Evolutionary conservation across 2,888 invertebrate genomes (phyloP).

Genomic region (Dynastes grantii): DNA sequence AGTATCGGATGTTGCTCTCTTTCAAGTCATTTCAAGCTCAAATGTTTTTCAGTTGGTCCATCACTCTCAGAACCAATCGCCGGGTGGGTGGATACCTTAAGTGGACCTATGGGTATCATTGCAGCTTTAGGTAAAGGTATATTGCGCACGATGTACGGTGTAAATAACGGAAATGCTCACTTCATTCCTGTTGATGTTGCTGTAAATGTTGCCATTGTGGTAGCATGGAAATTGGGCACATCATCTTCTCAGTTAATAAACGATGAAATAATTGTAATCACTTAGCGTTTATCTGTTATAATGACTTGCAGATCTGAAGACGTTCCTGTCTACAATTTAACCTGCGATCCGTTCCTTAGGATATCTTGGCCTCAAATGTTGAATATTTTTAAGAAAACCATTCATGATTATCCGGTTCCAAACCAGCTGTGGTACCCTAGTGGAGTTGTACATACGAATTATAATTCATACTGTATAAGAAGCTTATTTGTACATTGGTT

Average conservation of each 20-base stretch:
- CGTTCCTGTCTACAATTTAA: background rate
- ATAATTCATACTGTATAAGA: background rate
- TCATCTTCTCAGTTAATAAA: background rate
- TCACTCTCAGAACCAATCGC: background rate
- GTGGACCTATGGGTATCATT: background rate
- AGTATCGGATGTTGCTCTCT: background rate
- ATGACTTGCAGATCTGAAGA: background rate
- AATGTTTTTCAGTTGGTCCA: background rate
- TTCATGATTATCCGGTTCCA: background rate
- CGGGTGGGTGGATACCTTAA: background rate
- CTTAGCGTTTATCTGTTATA: background rate
- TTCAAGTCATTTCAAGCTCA: background rate
- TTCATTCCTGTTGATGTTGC: background rate
- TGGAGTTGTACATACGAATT: background rate
- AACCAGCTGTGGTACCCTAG: background rate
- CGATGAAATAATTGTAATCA: background rate
- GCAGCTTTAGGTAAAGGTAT: background rate
- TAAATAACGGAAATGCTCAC: background rate
- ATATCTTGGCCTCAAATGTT: background rate
- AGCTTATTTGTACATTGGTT: background rate
- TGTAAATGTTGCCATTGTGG: background rate
- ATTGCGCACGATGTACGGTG: background rate
- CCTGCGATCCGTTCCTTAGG: background rate
- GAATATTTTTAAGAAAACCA: background rate
- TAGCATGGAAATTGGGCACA: background rate